Base-by-base conservation (phyloP, 2,888 invertebrate species). In the Drepanosiphum platanoidis region DNA sequence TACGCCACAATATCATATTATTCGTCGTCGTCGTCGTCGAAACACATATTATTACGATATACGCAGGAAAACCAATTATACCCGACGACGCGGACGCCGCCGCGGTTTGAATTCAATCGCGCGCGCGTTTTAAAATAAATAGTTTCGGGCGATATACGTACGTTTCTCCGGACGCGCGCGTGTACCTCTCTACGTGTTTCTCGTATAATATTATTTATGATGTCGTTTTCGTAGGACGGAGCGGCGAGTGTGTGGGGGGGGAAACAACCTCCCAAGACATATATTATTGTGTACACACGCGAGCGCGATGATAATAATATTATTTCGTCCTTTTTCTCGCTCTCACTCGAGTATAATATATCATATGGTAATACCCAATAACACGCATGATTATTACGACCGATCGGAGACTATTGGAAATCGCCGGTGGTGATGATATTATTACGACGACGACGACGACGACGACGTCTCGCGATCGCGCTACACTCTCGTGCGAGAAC, bases 141-240 rank as follows among this genome's bases (percentile, higher is more conserved):
- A 84, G 83, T 84, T 84, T 84, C 83, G 75, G 83, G 83, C 83
- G 75, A 84, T 84, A n/a, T n/a, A n/a, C 66, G 83, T n/a, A n/a
- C n/a, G 83, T 84, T 84, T 84, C 72, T 27, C 27, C 22, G 27
- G 13, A 66, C 66, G 5, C 18, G 66, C 34, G 72, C 74, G 39
- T 42, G 82, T 66, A 34, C 52, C 64, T n/a, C n/a, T n/a, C n/a
- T n/a, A 61, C 74, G 74, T 83, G n/a, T n/a, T n/a, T n/a, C n/a
- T n/a, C n/a, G 74, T 83, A 32, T 82, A n/a, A n/a, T n/a, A 71
- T 81, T 81, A 81, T 83, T 83, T 83, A 83, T 75, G 72, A 75
- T 75, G 83, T 83, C 83, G 83, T 74, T 83, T 66, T 22, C 2
- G 74, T 27, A 42, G 39, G 72, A 71, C 9, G 42, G n/a, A 22